Conservation (phyloP, 1,140 invertebrate genomes). For the Saccostrea glomerata region DNA sequence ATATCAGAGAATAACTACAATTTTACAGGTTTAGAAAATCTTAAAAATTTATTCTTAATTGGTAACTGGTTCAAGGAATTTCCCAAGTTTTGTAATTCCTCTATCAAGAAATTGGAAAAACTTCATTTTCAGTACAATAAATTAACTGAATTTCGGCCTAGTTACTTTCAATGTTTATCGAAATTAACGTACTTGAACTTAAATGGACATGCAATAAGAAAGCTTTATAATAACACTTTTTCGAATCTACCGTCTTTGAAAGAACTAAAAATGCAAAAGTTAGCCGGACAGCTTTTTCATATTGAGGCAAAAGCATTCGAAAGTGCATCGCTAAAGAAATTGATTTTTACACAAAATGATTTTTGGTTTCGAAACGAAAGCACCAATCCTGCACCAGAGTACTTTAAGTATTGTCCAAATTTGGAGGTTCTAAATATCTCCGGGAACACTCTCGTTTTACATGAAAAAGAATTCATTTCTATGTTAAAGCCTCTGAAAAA, state of each 20-base stretch:
- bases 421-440: constrained; percentile 20
- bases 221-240: constrained; percentile 32
- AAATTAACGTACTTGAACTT: background rate
- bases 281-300: background rate
- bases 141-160: background rate
- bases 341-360: background rate
- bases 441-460: background rate
- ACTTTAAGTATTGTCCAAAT: constrained; percentile 22
- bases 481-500: constrained; percentile 44
- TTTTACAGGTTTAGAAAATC: constrained; percentile 16
- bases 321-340: constrained; percentile 13
- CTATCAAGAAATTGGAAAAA: background rate
- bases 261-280: background rate
- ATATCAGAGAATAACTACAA: background rate
- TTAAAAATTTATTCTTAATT: background rate
- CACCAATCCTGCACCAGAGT: background rate
- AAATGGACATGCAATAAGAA: background rate
- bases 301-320: constrained; percentile 40
- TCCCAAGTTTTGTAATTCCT: constrained; percentile 25
- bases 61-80: constrained; percentile 25
- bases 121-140: constrained; percentile 12
- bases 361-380: constrained; percentile 1
- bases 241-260: background rate
- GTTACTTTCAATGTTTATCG: constrained; percentile 5
- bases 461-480: background rate